Percentiles rank a stretch among this genome's conserved stretches.
These are phyloP conservation scores for Sisyra nigra DNA, from an alignment of 2,888 invertebrate genomes.

Conservation along the genomic window DNA sequence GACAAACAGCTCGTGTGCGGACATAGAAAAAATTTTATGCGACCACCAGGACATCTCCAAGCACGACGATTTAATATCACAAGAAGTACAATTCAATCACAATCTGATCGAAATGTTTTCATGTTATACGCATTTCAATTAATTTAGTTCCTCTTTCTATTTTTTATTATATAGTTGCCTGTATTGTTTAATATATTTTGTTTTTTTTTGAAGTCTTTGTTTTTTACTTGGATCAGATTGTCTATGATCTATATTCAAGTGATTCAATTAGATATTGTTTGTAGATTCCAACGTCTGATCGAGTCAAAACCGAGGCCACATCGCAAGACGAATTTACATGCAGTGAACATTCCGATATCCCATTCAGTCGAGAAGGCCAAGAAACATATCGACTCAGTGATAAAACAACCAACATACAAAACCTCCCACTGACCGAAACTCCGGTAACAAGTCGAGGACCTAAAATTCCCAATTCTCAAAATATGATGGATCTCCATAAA, in stretches of 20 bases:
- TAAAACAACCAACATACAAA: not conserved
- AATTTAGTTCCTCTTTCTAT: not conserved
- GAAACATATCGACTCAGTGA: slow-evolving; percentile 8
- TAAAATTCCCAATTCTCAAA: slow-evolving; percentile 15
- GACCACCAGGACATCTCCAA: slow-evolving; percentile 9
- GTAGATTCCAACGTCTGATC: slow-evolving; percentile 7
- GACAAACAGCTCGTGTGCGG: not conserved
- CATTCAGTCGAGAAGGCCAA: slow-evolving; percentile 13
- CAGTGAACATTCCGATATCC: slow-evolving; percentile 13
- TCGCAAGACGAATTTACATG: slow-evolving; percentile 8
- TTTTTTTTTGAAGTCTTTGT: not conserved
- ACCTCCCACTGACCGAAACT: slow-evolving; percentile 18
- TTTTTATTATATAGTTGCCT: not conserved
- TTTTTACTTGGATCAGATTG: not conserved
- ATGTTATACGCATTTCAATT: too few relatives aligned
- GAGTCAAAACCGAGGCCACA: not conserved
- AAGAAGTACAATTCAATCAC: slow-evolving; percentile 7
- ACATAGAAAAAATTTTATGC: slow-evolving; percentile 7
- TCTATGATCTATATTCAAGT: not conserved
- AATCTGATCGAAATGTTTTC: not conserved
- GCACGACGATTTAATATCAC: slow-evolving; percentile 9
- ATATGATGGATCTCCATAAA: slow-evolving; percentile 29
- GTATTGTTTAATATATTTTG: not conserved
- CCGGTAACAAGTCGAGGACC: slow-evolving; percentile 18
- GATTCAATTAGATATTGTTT: not conserved